phyloP scores from a whole-genome alignment of 2,888 invertebrate genomes.

The Ceramica pisi region DNA sequence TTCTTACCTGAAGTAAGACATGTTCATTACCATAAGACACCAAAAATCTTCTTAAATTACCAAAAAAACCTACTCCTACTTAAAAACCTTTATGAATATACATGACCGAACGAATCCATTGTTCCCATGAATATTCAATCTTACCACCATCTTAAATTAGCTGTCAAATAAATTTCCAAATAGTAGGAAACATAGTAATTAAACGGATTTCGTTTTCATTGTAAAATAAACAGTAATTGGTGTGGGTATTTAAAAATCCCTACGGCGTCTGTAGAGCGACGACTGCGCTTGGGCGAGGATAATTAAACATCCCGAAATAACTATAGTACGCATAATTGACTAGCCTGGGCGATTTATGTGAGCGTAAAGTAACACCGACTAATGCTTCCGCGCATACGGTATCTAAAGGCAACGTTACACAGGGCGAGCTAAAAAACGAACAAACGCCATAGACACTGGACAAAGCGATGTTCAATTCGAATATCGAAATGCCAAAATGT shows the following conservation, averaged over 20 bases:
- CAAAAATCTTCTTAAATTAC: slow-evolving; percentile 51
- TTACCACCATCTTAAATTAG: slow-evolving; percentile 53
- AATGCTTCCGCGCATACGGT: slow-evolving; percentile 59
- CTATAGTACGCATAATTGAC: slow-evolving; percentile 84
- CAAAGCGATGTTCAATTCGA: not conserved
- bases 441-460: not conserved
- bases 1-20: slow-evolving; percentile 13
- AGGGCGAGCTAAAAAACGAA: not conserved
- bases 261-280: slow-evolving; percentile 63
- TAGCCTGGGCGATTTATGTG: slow-evolving; percentile 82
- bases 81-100: slow-evolving; percentile 55
- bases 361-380: slow-evolving; percentile 69
- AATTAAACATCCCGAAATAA: slow-evolving; percentile 88
- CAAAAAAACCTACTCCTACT: slow-evolving; percentile 25
- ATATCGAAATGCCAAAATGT: not conserved
- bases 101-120: slow-evolving; percentile 59
- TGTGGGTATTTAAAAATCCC: slow-evolving; percentile 73
- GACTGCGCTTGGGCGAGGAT: slow-evolving; percentile 80
- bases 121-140: slow-evolving; percentile 63
- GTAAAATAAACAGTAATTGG: slow-evolving; percentile 71
- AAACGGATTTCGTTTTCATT: slow-evolving; percentile 70
- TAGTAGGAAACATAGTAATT: slow-evolving; percentile 64
- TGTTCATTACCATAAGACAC: slow-evolving; percentile 28
- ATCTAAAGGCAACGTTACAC: slow-evolving; percentile 8
- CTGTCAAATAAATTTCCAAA: slow-evolving; percentile 67